Evolutionary conservation across 2,113 vertebrate genomes (phyloP).

Genomic region (Eupsittula cactorum): DNA sequence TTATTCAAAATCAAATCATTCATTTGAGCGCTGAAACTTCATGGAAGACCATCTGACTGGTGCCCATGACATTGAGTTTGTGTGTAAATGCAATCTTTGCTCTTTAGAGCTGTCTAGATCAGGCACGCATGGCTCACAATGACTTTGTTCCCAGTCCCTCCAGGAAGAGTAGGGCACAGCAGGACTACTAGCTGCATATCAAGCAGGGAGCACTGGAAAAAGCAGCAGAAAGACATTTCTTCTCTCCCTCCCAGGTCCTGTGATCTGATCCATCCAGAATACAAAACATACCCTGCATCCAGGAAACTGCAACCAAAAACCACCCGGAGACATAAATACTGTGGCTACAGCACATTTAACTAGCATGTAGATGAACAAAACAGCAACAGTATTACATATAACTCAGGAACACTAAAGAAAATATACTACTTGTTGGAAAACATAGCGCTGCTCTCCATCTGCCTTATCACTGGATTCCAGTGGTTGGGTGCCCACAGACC

Average conservation of each 20-base stretch:
- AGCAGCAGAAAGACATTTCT: background rate
- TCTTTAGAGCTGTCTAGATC: background rate
- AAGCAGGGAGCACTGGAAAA: background rate
- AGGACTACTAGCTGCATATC: background rate
- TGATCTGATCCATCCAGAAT: background rate
- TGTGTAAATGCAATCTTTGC: background rate
- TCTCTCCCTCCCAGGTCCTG: background rate
- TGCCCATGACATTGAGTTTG: background rate
- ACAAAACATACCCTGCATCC: background rate
- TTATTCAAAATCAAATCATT: background rate
- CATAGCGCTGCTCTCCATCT: constrained; percentile 45
- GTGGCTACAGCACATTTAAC: background rate
- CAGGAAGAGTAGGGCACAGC: background rate
- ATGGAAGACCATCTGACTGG: background rate
- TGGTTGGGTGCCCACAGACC: constrained; percentile 61
- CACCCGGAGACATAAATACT: background rate
- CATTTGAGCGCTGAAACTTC: background rate
- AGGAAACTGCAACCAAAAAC: constrained; percentile 23
- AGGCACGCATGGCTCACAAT: background rate
- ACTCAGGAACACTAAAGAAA: constrained; percentile 35
- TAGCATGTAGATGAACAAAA: constrained; percentile 37
- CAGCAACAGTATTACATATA: constrained; percentile 7
- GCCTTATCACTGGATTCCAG: constrained; percentile 39
- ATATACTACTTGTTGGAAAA: constrained; percentile 24
- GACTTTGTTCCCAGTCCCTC: background rate